Conservation (phyloP, 2,888 invertebrate species). For the Mimas tiliae region DNA sequence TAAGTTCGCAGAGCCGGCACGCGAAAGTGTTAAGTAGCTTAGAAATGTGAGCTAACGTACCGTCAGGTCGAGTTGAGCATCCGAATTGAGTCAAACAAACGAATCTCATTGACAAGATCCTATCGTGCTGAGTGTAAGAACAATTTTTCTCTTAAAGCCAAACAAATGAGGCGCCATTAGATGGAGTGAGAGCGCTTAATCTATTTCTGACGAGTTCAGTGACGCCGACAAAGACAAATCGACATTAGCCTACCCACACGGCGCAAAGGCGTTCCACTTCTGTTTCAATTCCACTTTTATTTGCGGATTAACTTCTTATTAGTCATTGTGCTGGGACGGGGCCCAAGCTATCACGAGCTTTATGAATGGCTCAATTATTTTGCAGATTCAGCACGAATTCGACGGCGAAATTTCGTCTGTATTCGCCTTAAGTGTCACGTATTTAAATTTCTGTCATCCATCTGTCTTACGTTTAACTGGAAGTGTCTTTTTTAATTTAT, state of each 20-base stretch:
- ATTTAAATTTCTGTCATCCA: conserved; percentile 30
- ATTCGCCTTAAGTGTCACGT: conserved; percentile 27
- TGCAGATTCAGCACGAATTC: conserved; percentile 66
- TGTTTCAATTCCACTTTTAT: conserved; percentile 85
- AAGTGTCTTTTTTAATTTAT: conserved; percentile 27
- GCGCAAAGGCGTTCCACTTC: conserved; percentile 81
- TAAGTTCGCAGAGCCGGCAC: conserved; percentile 65
- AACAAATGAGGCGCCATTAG: conserved; percentile 85
- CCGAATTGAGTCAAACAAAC: conserved; percentile 75
- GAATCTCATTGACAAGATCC: conserved; percentile 79
- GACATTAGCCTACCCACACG: conserved; percentile 84
- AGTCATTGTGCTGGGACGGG: conserved; percentile 77
- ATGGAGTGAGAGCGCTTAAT: conserved; percentile 85
- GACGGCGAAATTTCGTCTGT: conserved; percentile 35
- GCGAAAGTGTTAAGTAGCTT: conserved; percentile 74
- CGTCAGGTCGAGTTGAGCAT: conserved; percentile 33
- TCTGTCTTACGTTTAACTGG: conserved; percentile 27
- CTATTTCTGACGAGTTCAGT: conserved; percentile 85
- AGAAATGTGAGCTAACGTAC: conserved; percentile 53
- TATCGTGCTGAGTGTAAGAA: conserved; percentile 79
- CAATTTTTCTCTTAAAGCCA: conserved; percentile 84
- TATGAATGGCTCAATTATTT: conserved; percentile 84
- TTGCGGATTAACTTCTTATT: conserved; percentile 85
- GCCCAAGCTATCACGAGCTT: conserved; percentile 76
- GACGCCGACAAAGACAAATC: conserved; percentile 85